Percentiles rank a stretch among this genome's conserved stretches.
Evolutionary conservation across 92 coral and sea anemone species (phyloP).

Genomic region (Nematostella vectensis): DNA sequence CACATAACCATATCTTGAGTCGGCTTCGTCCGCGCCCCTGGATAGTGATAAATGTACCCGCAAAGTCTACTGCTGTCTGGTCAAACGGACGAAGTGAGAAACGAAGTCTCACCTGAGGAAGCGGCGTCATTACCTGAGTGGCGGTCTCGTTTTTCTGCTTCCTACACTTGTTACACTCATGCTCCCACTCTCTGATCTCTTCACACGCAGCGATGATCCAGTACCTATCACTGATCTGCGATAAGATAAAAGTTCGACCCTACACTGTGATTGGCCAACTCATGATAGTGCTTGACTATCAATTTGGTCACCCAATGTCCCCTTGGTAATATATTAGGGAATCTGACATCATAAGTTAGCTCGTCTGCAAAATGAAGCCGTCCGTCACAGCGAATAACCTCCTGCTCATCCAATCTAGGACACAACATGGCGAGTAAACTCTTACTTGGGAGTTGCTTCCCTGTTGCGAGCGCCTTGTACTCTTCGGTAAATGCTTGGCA

Average conservation of each 20-base stretch:
- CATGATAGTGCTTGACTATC: conserved; percentile 42
- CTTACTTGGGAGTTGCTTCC: conserved; percentile 21
- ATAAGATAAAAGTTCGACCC: conserved; percentile 43
- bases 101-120: conserved; percentile 29
- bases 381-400: conserved; percentile 29
- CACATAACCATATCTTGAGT: conserved; percentile 51
- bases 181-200: conserved; percentile 43
- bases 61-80: conserved; percentile 49
- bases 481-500: conserved; percentile 29
- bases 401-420: conserved; percentile 36
- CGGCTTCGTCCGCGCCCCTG: conserved; percentile 43
- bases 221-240: conserved; percentile 31
- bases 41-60: conserved; percentile 43
- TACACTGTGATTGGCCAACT: conserved; percentile 39
- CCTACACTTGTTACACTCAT: conserved; percentile 26
- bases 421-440: conserved; percentile 19
- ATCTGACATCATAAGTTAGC: conserved; percentile 33
- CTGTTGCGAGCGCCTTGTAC: conserved; percentile 22
- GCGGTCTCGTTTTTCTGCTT: conserved; percentile 33
- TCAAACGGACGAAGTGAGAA: conserved; percentile 50
- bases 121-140: conserved; percentile 50
- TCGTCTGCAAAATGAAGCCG: conserved; percentile 34
- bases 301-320: conserved; percentile 35
- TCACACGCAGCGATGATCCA: conserved; percentile 48
- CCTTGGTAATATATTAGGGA: conserved; percentile 38